Conservation (phyloP, 2,888 invertebrate genomes). For the Ennomos fuscantarius region DNA sequence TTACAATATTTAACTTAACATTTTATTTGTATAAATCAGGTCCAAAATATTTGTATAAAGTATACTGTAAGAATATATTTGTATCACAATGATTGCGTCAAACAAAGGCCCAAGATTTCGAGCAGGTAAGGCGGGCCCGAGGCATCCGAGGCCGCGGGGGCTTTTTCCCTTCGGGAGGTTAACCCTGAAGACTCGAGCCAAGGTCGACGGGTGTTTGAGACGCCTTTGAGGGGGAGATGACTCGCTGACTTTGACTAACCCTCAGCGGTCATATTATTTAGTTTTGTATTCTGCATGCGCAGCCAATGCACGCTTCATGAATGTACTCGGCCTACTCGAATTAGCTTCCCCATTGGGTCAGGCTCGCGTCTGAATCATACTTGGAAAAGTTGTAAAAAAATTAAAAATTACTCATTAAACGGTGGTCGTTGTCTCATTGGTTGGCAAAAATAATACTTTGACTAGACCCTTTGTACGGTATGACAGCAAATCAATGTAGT, state of each 20-base stretch:
- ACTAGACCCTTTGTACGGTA: slow-evolving; percentile 5
- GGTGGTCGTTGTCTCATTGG: slow-evolving; percentile 2
- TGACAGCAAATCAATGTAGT: slow-evolving; percentile 1
- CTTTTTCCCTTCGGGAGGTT: slow-evolving; percentile 70
- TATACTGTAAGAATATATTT: slow-evolving; percentile 41
- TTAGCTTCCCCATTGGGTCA: slow-evolving; percentile 28
- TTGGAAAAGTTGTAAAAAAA: slow-evolving; percentile 15
- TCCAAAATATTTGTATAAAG: slow-evolving; percentile 4
- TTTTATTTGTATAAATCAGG: not conserved
- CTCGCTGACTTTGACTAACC: slow-evolving; percentile 74
- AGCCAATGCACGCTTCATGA: slow-evolving; percentile 69
- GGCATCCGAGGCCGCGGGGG: slow-evolving; percentile 62
- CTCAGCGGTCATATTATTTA: slow-evolving; percentile 59
- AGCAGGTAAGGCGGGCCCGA: slow-evolving; percentile 63
- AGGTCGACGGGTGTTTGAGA: slow-evolving; percentile 70
- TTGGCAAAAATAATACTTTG: slow-evolving; percentile 1
- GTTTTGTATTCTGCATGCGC: slow-evolving; percentile 54
- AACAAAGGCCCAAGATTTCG: slow-evolving; percentile 57
- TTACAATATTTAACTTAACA: not conserved
- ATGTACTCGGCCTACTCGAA: slow-evolving; percentile 43
- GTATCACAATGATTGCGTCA: slow-evolving; percentile 43
- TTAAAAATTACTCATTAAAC: slow-evolving; percentile 12
- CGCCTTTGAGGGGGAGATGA: slow-evolving; percentile 70
- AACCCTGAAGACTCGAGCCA: slow-evolving; percentile 67
- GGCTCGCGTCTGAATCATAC: slow-evolving; percentile 23